These are phyloP conservation scores for Pemphigus obesinymphae DNA, from an alignment of 1,140 invertebrate genomes.

Conservation along the genomic window DNA sequence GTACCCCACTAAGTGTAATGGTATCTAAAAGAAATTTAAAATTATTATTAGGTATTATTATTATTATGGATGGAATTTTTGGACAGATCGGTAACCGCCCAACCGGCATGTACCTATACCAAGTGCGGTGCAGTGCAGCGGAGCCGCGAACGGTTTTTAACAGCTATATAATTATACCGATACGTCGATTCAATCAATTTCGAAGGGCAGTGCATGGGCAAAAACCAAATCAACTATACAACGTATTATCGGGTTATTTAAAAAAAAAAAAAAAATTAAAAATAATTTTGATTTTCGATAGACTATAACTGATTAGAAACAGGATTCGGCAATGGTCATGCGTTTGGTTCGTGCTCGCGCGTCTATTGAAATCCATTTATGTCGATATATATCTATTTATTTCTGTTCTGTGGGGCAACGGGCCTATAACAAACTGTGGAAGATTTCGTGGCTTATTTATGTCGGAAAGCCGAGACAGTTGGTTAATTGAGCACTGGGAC, in stretches of 20 bases:
- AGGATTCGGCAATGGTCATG: background rate
- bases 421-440: background rate
- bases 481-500: slow-evolving; percentile 29
- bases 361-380: background rate
- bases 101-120: background rate
- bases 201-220: background rate
- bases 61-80: background rate
- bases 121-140: background rate
- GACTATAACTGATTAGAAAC: background rate
- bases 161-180: slow-evolving; percentile 16
- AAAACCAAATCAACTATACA: background rate
- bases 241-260: background rate
- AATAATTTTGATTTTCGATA: background rate
- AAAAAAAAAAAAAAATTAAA: background rate
- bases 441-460: slow-evolving; percentile 13
- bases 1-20: no score
- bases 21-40: background rate
- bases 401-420: no score
- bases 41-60: slow-evolving; percentile 9
- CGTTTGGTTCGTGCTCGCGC: background rate
- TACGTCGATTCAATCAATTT: slow-evolving; percentile 11
- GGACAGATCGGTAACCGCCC: slow-evolving; percentile 10
- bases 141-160: background rate
- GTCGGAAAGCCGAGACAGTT: background rate
- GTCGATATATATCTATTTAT: background rate